Base-by-base conservation (phyloP, 2,113 vertebrate genomes). In the Syngnathus scovelli region DNA sequence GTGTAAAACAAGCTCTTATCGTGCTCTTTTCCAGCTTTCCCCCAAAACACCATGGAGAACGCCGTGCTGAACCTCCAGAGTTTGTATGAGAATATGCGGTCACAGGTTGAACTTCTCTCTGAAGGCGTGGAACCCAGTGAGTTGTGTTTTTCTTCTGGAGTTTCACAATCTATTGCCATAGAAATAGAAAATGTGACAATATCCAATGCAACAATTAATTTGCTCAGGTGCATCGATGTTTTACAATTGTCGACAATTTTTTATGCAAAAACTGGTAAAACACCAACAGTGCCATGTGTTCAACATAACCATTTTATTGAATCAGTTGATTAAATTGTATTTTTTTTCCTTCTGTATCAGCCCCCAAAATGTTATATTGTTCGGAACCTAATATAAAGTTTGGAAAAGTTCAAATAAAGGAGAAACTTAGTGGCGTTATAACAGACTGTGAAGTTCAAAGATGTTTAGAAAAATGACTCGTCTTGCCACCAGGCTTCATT, bases 101-200 rank as follows among this genome's bases (percentile, higher is more conserved):
- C 83, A 23, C 95, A 95, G 49, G 86, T 90, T 37, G 95, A 98
- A 56, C 67, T 92, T 23, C 89, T 98, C 66, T 96, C 88, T 52
- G 95, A 98, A 68, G 93, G 91, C 44, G 86, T 92, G 33, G 95
- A 98, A 71, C 92, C 82, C 64, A 91, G 97, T 99, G 86, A 96
- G 96, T 95, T 76, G 5, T 63, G 5, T 62, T 54, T 7, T 52
- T 7, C 0, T 46, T 71, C 21, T 19, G 41, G 38, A 41, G 12
- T 39, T 61, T 41, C 5, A 21, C 54, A 12, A 2, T 56, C 27
- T 52, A 48, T 48, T 48, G 15, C 44, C 1, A 16, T 16, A 48
- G 5, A 52, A 52, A 52, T 52, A 19, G 8, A 1, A 21, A 19
- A 51, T 19, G 18, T 10, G 49, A 52, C 49, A 2, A n/a, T 21